phyloP scores from a whole-genome alignment of 2,888 invertebrate genomes.

The Hetaerina titia region DNA sequence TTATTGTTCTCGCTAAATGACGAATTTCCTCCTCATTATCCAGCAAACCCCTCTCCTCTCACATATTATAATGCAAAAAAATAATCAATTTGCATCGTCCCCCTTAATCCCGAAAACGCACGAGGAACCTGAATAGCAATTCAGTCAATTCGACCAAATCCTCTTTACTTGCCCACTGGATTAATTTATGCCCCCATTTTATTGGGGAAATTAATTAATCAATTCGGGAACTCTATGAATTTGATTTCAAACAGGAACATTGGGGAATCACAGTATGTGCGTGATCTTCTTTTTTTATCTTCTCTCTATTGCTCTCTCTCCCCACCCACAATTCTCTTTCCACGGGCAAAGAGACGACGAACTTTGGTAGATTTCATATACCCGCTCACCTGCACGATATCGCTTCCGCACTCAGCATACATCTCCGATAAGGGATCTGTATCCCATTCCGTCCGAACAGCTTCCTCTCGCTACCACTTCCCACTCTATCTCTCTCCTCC shows the following conservation, averaged over 20 bases:
- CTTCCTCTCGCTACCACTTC: background rate
- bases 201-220: constrained; percentile 52
- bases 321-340: background rate
- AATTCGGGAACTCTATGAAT: constrained; percentile 39
- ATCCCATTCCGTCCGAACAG: constrained; percentile 22
- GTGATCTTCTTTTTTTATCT: constrained; percentile 23
- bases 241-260: background rate
- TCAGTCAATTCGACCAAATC: constrained; percentile 13
- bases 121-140: constrained; percentile 51
- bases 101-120: constrained; percentile 53
- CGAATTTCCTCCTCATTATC: background rate
- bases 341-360: background rate
- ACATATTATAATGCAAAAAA: background rate
- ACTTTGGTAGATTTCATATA: background rate
- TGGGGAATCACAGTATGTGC: background rate
- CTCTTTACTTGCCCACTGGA: background rate
- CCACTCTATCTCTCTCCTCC: background rate
- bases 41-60: background rate
- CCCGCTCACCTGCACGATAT: constrained; percentile 25
- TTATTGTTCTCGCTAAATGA: background rate
- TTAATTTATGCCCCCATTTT: constrained; percentile 4
- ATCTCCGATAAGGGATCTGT: constrained; percentile 52
- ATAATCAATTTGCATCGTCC: constrained; percentile 32
- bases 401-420: background rate
- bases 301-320: background rate